phyloP scores from a whole-genome alignment of 1,140 invertebrate genomes.

The Magallana angulata region DNA sequence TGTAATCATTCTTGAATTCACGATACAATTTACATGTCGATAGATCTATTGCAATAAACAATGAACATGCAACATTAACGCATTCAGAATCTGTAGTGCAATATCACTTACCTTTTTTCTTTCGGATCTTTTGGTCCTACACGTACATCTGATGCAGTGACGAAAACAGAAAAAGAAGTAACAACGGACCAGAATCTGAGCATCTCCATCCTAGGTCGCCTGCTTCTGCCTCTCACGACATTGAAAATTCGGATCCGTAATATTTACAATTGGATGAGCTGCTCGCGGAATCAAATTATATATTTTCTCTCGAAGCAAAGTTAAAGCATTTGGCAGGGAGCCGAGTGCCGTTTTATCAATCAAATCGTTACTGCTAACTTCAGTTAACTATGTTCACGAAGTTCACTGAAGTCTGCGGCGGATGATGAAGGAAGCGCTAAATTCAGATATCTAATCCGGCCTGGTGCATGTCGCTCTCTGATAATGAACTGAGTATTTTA shows the following conservation, averaged over 20 bases:
- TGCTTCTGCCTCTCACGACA: neutral
- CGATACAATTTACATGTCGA: too few species aligned
- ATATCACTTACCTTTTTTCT: neutral
- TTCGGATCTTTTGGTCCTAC: neutral
- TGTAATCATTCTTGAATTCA: too few species aligned
- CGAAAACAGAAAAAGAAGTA: neutral
- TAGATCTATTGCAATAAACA: too few species aligned
- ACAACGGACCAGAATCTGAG: neutral
- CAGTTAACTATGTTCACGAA: neutral
- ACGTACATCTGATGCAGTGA: neutral
- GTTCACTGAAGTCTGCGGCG: neutral
- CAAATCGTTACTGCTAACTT: neutral
- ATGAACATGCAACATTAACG: too few species aligned
- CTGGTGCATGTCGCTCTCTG: neutral
- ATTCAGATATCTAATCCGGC: neutral
- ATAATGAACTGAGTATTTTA: neutral
- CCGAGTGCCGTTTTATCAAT: conserved; percentile 24
- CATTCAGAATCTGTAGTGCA: too few species aligned
- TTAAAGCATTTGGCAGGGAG: conserved; percentile 24
- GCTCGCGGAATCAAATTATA: conserved; percentile 19
- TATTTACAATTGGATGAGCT: conserved; percentile 25
- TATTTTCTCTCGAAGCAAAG: conserved; percentile 19
- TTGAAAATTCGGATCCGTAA: conserved; percentile 27
- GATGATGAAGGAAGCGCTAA: conserved; percentile 21
- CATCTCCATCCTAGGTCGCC: neutral